Conservation (phyloP, 2,113 vertebrate species). For the Ursus arctos region DNA sequence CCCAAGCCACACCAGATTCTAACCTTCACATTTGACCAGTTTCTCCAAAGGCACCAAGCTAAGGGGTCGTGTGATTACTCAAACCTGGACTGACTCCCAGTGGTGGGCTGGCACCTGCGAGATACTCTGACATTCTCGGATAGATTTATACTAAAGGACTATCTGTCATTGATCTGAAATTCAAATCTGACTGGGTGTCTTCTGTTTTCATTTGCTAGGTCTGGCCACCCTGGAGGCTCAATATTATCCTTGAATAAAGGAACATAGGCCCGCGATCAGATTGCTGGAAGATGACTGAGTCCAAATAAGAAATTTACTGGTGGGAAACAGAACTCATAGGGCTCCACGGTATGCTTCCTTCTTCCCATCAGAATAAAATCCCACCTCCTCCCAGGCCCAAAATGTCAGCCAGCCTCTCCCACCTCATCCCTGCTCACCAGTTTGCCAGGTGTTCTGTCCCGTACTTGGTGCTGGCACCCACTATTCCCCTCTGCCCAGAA, state of each 20-base stretch:
- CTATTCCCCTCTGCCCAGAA: not conserved
- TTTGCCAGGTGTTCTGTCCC: not conserved
- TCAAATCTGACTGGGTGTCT: not conserved
- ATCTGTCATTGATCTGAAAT: not conserved
- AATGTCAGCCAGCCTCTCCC: not conserved
- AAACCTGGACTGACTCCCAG: not conserved
- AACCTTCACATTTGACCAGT: not conserved
- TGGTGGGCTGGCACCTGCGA: not conserved
- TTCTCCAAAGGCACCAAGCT: not conserved
- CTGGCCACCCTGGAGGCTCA: not conserved
- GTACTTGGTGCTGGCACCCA: not conserved
- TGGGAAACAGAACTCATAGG: not conserved
- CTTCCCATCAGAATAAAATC: slow-evolving; percentile 31
- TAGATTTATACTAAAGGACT: not conserved
- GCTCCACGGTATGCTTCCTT: not conserved
- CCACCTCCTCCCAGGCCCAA: not conserved
- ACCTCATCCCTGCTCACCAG: not conserved
- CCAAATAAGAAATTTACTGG: not conserved
- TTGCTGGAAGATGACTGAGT: not conserved
- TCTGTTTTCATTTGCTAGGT: slow-evolving; percentile 5
- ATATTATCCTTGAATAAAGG: slow-evolving; percentile 7
- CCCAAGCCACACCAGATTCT: not conserved
- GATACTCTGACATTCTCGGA: not conserved
- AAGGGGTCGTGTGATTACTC: not conserved
- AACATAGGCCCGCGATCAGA: not conserved